phyloP scores from a whole-genome alignment of 1,140 invertebrate species.

The Papilio machaon region DNA sequence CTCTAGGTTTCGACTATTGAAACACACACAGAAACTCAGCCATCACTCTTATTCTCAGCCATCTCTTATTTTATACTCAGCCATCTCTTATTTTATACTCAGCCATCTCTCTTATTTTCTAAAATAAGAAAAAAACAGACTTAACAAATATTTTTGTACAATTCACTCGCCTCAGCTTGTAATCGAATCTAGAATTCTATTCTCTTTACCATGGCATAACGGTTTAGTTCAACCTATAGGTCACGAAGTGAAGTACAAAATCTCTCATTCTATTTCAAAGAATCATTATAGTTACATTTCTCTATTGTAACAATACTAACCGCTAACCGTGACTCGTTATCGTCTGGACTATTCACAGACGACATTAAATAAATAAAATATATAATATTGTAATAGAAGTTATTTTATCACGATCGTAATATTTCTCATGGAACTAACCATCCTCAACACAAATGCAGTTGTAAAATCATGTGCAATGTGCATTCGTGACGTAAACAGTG shows the following conservation, averaged over 20 bases:
- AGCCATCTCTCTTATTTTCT: too few species aligned
- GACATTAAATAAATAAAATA: constrained; percentile 12
- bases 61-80: too few species aligned
- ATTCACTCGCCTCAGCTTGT: too few species aligned
- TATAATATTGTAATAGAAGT: background rate
- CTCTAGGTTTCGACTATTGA: too few species aligned
- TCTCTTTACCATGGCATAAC: background rate
- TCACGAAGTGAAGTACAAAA: constrained; percentile 7
- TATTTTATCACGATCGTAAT: constrained; percentile 31
- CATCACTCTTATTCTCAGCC: too few species aligned
- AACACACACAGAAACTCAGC: too few species aligned
- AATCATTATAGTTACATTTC: background rate
- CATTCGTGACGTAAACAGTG: constrained; percentile 47
- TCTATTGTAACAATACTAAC: constrained; percentile 5
- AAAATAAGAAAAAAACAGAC: too few species aligned
- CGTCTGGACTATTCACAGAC: background rate
- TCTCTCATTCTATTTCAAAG: background rate
- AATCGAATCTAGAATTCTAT: too few species aligned
- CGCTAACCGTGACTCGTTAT: background rate
- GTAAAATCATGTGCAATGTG: constrained; percentile 50
- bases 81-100: too few species aligned
- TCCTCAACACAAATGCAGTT: constrained; percentile 53
- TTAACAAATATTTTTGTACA: too few species aligned
- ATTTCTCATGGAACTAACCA: constrained; percentile 54
- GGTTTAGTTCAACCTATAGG: background rate